These are phyloP conservation scores for Isichthys henryi DNA, from an alignment of 2,113 vertebrate species.

Conservation along the genomic window DNA sequence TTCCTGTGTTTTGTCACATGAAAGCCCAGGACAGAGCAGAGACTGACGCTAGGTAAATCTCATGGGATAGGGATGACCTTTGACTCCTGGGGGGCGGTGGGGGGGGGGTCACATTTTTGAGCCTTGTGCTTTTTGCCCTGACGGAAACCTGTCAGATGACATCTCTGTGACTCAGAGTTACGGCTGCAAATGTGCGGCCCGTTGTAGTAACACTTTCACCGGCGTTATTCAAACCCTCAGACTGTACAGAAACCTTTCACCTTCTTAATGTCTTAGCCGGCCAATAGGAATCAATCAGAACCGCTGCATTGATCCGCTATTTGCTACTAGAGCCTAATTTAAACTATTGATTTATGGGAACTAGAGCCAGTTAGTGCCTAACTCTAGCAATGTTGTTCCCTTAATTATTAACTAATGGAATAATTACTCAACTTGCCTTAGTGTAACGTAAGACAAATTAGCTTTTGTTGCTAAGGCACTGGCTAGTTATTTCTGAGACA, in stretches of 20 bases:
- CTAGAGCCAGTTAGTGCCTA: not conserved
- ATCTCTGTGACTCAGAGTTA: not conserved
- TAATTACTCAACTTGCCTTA: slow-evolving; percentile 8
- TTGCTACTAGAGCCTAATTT: not conserved
- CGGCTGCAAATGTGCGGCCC: not conserved
- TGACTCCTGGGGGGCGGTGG: not conserved
- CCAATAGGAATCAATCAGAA: not conserved
- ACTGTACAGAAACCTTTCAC: not conserved
- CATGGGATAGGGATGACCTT: not conserved
- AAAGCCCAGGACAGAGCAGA: not conserved
- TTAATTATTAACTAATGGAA: slow-evolving; percentile 9
- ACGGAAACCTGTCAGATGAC: not conserved
- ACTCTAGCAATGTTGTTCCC: not conserved
- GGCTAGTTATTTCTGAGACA: not conserved
- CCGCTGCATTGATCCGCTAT: not conserved
- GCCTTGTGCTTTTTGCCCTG: not conserved
- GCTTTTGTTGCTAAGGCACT: not conserved
- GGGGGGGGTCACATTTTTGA: not conserved
- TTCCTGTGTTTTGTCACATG: not conserved
- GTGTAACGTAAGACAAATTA: not conserved
- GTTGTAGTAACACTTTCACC: not conserved
- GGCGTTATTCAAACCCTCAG: not conserved
- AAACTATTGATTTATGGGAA: slow-evolving; percentile 4
- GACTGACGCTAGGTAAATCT: not conserved
- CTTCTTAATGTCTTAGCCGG: not conserved